phyloP scores from a whole-genome alignment of 2,797 vertebrate genomes.

The Hemitrygon akajei region DNA sequence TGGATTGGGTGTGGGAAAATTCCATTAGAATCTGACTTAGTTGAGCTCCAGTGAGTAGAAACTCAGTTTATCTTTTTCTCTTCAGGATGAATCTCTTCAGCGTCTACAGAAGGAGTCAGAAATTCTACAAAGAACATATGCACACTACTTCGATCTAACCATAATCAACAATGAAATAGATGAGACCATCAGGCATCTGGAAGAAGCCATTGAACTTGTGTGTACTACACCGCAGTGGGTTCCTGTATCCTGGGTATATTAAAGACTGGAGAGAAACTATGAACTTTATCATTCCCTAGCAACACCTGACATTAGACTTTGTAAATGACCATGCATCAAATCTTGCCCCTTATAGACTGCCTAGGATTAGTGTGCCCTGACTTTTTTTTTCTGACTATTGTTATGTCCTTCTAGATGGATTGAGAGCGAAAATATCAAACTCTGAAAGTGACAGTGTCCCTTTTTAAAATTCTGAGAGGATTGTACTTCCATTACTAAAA shows the following conservation, averaged over 20 bases:
- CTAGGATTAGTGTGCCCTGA: slow-evolving; percentile 85
- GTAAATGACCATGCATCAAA: slow-evolving; percentile 67
- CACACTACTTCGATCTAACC: slow-evolving; percentile 97
- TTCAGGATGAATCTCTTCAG: slow-evolving; percentile 92
- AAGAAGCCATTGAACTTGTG: slow-evolving; percentile 93
- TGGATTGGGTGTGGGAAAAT: not conserved
- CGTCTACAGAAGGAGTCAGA: slow-evolving; percentile 97
- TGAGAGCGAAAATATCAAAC: slow-evolving; percentile 70
- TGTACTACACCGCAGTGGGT: slow-evolving; percentile 93
- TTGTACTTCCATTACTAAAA: slow-evolving; percentile 25
- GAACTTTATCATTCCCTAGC: slow-evolving; percentile 61
- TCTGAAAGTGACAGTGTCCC: slow-evolving; percentile 96
- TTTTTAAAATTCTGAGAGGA: slow-evolving; percentile 50
- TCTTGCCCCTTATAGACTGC: slow-evolving; percentile 77
- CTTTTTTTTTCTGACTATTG: slow-evolving; percentile 77
- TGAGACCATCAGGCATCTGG: slow-evolving; percentile 93
- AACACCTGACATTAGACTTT: slow-evolving; percentile 63
- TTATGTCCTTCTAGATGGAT: slow-evolving; percentile 92
- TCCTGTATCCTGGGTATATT: slow-evolving; percentile 98
- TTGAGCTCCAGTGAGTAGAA: not conserved
- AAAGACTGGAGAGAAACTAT: slow-evolving; percentile 46
- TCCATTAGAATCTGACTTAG: not conserved
- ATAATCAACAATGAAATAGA: slow-evolving; percentile 99
- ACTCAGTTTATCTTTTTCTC: not conserved
- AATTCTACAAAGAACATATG: slow-evolving; percentile 94